These are phyloP conservation scores for Drepanosiphum platanoidis DNA, from an alignment of 2,888 invertebrate species.

Conservation along the genomic window DNA sequence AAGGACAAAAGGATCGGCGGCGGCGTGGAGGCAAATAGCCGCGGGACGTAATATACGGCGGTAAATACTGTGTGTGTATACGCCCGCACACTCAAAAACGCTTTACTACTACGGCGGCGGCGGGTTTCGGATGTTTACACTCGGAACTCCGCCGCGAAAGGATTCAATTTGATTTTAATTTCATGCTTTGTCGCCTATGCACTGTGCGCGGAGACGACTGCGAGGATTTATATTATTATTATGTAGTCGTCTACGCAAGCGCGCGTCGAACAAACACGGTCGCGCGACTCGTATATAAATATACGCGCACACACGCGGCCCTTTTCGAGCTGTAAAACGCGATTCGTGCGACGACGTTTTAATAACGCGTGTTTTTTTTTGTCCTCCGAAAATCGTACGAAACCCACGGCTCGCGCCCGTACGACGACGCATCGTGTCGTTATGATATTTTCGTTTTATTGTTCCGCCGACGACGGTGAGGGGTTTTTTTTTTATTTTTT, in stretches of 20 bases:
- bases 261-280: constrained; percentile 18
- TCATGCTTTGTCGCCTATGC: constrained; percentile 60
- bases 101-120: neutral
- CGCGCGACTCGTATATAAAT: neutral
- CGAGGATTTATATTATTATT: too few relatives aligned
- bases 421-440: too few relatives aligned
- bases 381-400: too few relatives aligned
- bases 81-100: constrained; percentile 12
- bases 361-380: too few relatives aligned
- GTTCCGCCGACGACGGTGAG: too few relatives aligned
- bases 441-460: too few relatives aligned
- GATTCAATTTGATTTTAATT: constrained; percentile 61
- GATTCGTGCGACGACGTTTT: too few relatives aligned
- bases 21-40: constrained; percentile 45
- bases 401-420: too few relatives aligned
- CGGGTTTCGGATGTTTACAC: constrained; percentile 43
- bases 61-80: constrained; percentile 28
- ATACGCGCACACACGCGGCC: neutral
- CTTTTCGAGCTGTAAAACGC: too few relatives aligned
- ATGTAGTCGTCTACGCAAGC: constrained; percentile 1
- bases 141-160: neutral
- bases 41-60: constrained; percentile 48
- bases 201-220: neutral
- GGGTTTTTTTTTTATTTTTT: too few relatives aligned
- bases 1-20: constrained; percentile 39